Evolutionary conservation across 2,888 invertebrate species (phyloP), one percentile per base, ranked within the genome.

Genomic region (Acrobasis consociella): DNA sequence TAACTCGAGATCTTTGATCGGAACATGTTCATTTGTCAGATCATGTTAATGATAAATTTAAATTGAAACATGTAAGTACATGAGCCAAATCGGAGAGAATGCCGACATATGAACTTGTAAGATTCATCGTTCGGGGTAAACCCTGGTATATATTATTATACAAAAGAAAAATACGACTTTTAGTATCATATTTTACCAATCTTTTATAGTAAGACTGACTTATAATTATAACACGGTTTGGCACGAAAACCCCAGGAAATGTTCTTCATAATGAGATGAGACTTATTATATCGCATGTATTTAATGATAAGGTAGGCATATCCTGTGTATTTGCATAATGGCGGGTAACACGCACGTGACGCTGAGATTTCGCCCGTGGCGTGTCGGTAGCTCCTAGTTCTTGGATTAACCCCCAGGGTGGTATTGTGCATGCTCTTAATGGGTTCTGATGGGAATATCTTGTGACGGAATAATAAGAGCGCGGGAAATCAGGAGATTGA

Each of bases 261-360:
- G 17, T 22, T 46, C 16, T 16, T 56, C 13, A 68, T 82, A 82
- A 82, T 77, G 73, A 83, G 81, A 81, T 78, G 79, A 71, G 69
- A 62, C 63, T 65, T 81, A 82, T 65, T 81, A 82, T 83, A 82
- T 81, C 76, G 17, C 39, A 16, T 39, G 76, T 79, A 75, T 76
- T 80, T 83, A 82, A 81, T 74, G 71, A 75, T 83, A 84, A 82
- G 74, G 80, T 74, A 31, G 31, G 75, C 72, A 80, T 80, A 85
- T 86, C 85, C 86, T 78, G 82, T 86, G 83, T 85, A 86, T 87
- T 87, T 85, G 81, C 85, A 83, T 86, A 85, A 86, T 84, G 80
- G 76, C 76, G 72, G 72, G 61, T 71, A 73, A 72, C 83, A 81
- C 82, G 84, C 80, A 76, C 73, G 73, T 76, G 72, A 67, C 67